A percentile compares a stretch with the other conserved stretches of the same genome.
Conservation (phyloP, 2,113 vertebrate species). For the Burhinus oedicnemus region DNA sequence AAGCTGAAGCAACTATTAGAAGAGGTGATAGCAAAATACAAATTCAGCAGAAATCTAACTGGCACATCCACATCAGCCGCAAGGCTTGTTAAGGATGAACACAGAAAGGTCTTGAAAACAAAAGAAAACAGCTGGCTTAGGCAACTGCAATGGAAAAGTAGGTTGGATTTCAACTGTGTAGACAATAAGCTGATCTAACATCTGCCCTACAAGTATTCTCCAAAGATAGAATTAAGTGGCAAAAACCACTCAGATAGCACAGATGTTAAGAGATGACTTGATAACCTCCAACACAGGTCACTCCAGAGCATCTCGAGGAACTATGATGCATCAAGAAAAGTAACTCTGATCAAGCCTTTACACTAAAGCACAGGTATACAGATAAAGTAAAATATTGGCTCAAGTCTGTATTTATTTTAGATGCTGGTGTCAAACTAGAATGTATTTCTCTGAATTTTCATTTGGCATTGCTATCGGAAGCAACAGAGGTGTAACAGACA, state of each 20-base stretch:
- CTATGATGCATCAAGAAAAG: neutral
- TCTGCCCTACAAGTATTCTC: neutral
- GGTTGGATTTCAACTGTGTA: neutral
- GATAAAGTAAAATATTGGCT: neutral
- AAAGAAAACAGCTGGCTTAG: constrained; percentile 24
- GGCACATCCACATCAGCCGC: constrained; percentile 30
- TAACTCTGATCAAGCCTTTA: neutral
- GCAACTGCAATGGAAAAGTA: neutral
- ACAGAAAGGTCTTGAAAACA: constrained; percentile 1
- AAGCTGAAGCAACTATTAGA: constrained; percentile 23
- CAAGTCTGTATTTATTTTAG: neutral
- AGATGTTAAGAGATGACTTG: neutral
- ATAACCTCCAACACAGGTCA: neutral
- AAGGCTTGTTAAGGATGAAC: constrained; percentile 15
- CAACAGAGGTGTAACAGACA: neutral
- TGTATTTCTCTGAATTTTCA: neutral
- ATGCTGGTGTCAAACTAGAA: neutral
- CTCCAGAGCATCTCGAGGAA: neutral
- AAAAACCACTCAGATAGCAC: neutral
- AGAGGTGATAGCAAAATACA: constrained; percentile 25
- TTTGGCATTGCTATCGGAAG: neutral
- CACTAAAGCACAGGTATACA: neutral
- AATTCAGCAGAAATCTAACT: constrained; percentile 37
- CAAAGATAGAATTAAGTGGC: neutral
- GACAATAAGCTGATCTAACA: constrained; percentile 7